Conservation (phyloP, 2,888 invertebrate species). For the Caenorhabditis japonica region DNA sequence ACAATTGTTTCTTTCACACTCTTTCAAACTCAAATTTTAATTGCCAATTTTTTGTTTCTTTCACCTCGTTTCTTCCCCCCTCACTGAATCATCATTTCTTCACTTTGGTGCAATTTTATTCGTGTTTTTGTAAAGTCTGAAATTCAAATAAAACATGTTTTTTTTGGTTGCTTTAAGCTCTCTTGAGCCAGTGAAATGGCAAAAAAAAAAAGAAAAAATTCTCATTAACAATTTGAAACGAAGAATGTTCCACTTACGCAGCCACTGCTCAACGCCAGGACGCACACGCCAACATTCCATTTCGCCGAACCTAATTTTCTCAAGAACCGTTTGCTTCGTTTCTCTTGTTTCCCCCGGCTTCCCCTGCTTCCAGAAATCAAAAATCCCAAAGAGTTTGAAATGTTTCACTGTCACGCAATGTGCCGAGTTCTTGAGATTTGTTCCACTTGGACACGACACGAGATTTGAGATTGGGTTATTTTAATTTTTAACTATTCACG, state of each 20-base stretch:
- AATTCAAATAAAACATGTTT: constrained; percentile 7
- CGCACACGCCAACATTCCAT: constrained; percentile 23
- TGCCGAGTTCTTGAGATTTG: constrained; percentile 26
- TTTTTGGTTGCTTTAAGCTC: not conserved
- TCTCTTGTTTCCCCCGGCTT: constrained; percentile 1
- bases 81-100: not conserved
- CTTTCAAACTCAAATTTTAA: too few relatives aligned
- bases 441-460: constrained; percentile 40
- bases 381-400: constrained; percentile 3
- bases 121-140: not conserved
- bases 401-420: constrained; percentile 48
- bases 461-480: too few relatives aligned
- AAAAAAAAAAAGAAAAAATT: constrained; percentile 18
- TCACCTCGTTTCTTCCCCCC: constrained; percentile 13
- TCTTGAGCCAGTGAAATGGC: constrained; percentile 6
- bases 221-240: constrained; percentile 44
- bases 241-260: constrained; percentile 37
- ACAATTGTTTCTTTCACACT: not conserved
- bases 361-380: not conserved
- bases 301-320: not conserved
- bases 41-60: constrained; percentile 2
- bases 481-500: too few relatives aligned
- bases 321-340: constrained; percentile 17
- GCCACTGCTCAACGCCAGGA: constrained; percentile 11
- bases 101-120: constrained; percentile 6